Base-by-base conservation (phyloP, 2,888 invertebrate species). In the Catocala nupta region DNA sequence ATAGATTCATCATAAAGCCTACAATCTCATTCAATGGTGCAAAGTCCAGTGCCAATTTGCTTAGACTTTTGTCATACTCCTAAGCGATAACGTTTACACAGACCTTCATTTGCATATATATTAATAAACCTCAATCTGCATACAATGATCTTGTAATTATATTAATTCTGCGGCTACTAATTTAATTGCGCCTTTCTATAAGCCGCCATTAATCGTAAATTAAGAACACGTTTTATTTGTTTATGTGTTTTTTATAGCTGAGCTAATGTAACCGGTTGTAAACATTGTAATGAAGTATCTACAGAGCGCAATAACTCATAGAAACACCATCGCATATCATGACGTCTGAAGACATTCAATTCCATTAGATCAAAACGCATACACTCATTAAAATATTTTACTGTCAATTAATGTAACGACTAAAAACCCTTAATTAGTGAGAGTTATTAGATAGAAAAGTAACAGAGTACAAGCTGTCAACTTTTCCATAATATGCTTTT, bases 121-220 rank as follows among this genome's bases (percentile, higher is more conserved):
- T 55, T 48, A 48, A 25, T 42, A 48, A 36, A 25, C n/a, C 8
- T 48, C 42, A 55, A 73, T 76, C 52, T 73, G 36, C 66, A 70
- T 70, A 64, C 73, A 73, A 73, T 73, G 51, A 59, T 52, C 11
- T 59, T 61, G 54, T 49, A 57, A 76, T 73, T 43, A 50, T 13
- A 51, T 44, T 51, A 1, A 25, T 25, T 25, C 25, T 50, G 57
- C 12, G 43, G 13, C 16, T 44, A n/a, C 16, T 49, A 33, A 12
- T 50, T 49, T 33, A 50, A 42, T 43, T 12, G 1, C 47, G 47
- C 12, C n/a, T 13, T 47, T 47, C 13, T 13, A 16, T 13, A 5
- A 11, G n/a, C n/a, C 8, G 36, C 8, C 6, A 8, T 39, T 39
- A 39, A 39, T 9, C 36, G 36, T 39, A 39, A 44, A 45, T 45